Base-by-base conservation (phyloP, 2,797 vertebrate species). In the Potorous gilbertii region DNA sequence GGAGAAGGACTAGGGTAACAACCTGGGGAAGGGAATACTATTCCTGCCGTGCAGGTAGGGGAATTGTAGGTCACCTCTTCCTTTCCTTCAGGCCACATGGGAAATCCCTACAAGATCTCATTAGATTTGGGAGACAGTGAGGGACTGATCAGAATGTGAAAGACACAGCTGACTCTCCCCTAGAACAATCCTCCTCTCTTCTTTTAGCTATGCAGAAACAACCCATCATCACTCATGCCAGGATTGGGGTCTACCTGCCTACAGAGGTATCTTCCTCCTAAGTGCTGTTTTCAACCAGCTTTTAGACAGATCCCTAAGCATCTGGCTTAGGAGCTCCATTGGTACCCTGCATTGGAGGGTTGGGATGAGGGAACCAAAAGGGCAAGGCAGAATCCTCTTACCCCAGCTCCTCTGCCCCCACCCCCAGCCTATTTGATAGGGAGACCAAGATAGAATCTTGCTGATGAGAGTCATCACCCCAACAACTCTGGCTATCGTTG, bases 1-100 rank as follows among this genome's bases (percentile, higher is more conserved):
- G 54, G 31, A 89, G 92, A 55, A 94, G 96, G 59, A 56, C 40
- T 56, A 34, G 46, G 90, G 9, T 40, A 89, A 57, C 93, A 94
- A 92, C 62, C 31, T 54, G 54, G 40, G 56, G 16, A 54, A 90
- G 46, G 59, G 54, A 54, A 12, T 54, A 56, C 29, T 52, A 54
- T 95, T 27, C 74, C 56, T 52, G 46, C 62, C 92, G 94, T 40
- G 3, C 54, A 96, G 56, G 18, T 87, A 21, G 21, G 66, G 74
- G 90, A 46, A 3, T 29, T 54, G 55, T 87, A 91, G 87, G 40
- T n/a, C n/a, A 40, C 40, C 40, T 87, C 66, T 95, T 95, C 31
- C 54, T 91, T 93, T 91, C 46, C 87, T 81, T 93, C 29, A 93
- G 56, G 81, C 91, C 59, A 96, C 90, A 52, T 0, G 91, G 55